Conservation (phyloP, 2,888 invertebrate genomes). For the Drosophila ustulata region DNA sequence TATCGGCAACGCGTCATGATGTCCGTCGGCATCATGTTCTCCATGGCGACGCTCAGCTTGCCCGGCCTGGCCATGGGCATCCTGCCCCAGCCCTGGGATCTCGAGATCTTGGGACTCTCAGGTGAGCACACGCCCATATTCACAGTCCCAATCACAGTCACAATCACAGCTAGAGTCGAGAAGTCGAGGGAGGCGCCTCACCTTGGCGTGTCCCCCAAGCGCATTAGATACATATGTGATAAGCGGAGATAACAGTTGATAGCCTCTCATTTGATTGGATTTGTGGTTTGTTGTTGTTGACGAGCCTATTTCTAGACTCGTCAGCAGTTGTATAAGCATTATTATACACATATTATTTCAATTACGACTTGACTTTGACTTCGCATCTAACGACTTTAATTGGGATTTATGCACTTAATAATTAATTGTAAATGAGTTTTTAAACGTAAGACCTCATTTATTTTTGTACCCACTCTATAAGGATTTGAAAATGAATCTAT, state of each 20-base stretch:
- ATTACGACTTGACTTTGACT: too few relatives aligned
- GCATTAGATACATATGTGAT: neutral
- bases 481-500: too few relatives aligned
- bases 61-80: slow-evolving; percentile 90
- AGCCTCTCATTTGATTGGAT: neutral
- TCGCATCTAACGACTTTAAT: too few relatives aligned
- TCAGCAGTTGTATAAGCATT: neutral
- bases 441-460: too few relatives aligned
- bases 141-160: neutral
- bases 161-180: too few relatives aligned
- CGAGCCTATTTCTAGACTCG: neutral
- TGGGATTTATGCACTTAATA: too few relatives aligned
- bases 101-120: slow-evolving; percentile 84
- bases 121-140: slow-evolving; percentile 40
- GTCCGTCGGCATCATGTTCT: slow-evolving; percentile 89
- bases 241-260: slow-evolving; percentile 12
- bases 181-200: neutral
- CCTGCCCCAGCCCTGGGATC: slow-evolving; percentile 87
- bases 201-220: slow-evolving; percentile 18
- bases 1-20: slow-evolving; percentile 89
- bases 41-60: slow-evolving; percentile 88
- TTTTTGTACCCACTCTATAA: too few relatives aligned
- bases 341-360: too few relatives aligned
- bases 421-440: too few relatives aligned
- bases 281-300: slow-evolving; percentile 4